Evolutionary conservation across 2,797 vertebrate genomes (phyloP), one percentile per base, ranked within the genome.

Genomic region (Sandelia bainsii): DNA sequence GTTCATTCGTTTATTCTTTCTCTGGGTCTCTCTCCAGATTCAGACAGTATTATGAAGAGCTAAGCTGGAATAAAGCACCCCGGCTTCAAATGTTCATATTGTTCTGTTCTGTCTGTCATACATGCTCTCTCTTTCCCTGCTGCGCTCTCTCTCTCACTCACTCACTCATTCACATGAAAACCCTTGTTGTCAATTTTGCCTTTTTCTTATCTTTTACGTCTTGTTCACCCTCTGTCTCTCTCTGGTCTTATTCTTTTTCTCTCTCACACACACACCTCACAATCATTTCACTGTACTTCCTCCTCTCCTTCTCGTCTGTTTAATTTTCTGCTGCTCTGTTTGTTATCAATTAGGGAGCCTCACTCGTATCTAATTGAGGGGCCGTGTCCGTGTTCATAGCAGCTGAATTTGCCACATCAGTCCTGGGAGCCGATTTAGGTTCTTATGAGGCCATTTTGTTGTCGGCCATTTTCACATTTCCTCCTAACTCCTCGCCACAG

Each of bases 381-480:
- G 51, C 82, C 73, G 0, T 53, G 66, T 88, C 78, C 77, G 72
- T 42, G 62, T 81, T 81, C 68, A 62, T 77, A 72, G 71, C 17
- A 42, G 69, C 75, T 72, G 75, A 85, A 81, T 90, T 67, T 58
- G 77, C 76, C 86, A 64, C 77, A 84, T 83, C 80, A 17, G 73
- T 82, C 85, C 83, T 75, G 73, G 83, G 72, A 91, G 86, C 88
- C 79, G 82, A 90, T 92, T 91, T 89, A 83, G 79, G 37, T 64
- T 75, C 87, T 84, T 91, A 89, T 91, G 85, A 89, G 89, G 90
- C 87, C 88, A 87, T 91, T 90, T 92, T 90, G 90, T 92, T 88
- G 85, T 90, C 83, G 56, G 84, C 87, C 91, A 90, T 92, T 93
- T 93, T 89, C 89, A 79, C 87, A 91, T 90, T 90, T 89, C 83